Evolutionary conservation across 1,140 invertebrate genomes (phyloP).

Genomic region (Tachypleus tridentatus): DNA sequence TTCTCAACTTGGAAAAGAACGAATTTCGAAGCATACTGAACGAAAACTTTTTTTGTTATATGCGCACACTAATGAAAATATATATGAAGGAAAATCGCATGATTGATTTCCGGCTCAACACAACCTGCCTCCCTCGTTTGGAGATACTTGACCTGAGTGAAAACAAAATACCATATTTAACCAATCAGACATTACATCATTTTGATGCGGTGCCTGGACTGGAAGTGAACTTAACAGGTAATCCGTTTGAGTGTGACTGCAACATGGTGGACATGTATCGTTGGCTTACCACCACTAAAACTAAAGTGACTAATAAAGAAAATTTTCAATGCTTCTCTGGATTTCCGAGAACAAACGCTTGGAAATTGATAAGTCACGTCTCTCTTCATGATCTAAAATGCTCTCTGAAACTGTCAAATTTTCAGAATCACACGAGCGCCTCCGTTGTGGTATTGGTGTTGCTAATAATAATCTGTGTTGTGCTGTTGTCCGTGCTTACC

Average conservation of each 20-base stretch:
- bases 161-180: conserved; percentile 51
- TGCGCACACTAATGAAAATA: conserved; percentile 51
- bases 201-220: conserved; percentile 43
- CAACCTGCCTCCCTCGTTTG: conserved; percentile 52
- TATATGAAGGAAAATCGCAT: conserved; percentile 52
- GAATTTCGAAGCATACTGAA: conserved; percentile 53
- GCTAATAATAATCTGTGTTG: neutral
- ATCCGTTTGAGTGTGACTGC: conserved; percentile 55
- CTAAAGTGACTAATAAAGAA: conserved; percentile 5
- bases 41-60: conserved; percentile 52
- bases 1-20: conserved; percentile 65
- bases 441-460: conserved; percentile 7
- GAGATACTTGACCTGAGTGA: conserved; percentile 54
- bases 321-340: conserved; percentile 12
- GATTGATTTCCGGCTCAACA: conserved; percentile 47
- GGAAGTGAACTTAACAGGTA: conserved; percentile 50
- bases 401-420: neutral
- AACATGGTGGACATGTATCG: conserved; percentile 45
- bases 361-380: conserved; percentile 2
- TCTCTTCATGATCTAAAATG: conserved; percentile 7
- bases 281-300: conserved; percentile 40
- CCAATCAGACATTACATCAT: conserved; percentile 42
- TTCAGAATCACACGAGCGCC: conserved; percentile 8
- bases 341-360: conserved; percentile 5
- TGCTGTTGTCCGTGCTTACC: neutral